Base-by-base conservation (phyloP, 2,797 vertebrate genomes). In the Crocodylus rhombifer region DNA sequence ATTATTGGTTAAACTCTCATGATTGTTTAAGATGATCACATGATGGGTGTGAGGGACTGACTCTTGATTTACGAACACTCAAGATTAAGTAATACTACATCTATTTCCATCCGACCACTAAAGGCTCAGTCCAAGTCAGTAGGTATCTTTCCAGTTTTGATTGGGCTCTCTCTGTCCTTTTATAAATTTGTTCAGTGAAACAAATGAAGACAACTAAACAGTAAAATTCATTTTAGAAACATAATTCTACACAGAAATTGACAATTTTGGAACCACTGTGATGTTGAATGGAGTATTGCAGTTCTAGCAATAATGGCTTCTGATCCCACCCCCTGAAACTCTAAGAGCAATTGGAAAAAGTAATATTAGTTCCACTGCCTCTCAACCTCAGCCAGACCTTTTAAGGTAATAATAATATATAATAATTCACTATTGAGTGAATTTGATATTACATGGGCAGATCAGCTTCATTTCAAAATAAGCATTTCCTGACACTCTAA, bases 391-490 rank as follows among this genome's bases (percentile, higher is more conserved):
- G 69, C 21, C 80, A 60, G 73, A 36, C 77, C 83, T 64, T 56
- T 12, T 77, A 51, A 30, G 63, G 6, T 78, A 56, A 36, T 18
- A 51, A n/a, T 73, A 33, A 73, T 17, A 69, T 58, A 57, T 61
- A 80, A 33, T 30, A 1, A 58, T 76, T 12, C 69, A 30, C 42
- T 84, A 65, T 17, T 80, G 12, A 60, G 26, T 78, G 56, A 90
- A 89, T 28, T 82, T 91, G 64, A 18, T 86, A 94, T 78, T 90
- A 84, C 62, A 51, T 64, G 20, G 36, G 23, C 85, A 76, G 91
- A 76, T 69, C 58, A 64, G 3, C 63, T 94, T 18, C 88, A 61
- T 69, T 76, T 63, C 16, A 85, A 94, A 91, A 82, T 64, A 92
- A 93, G 36, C 5, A 36, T 60, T 12, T 28, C 55, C 56, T 23